Conservation (phyloP, 2,888 invertebrate genomes). For the Ophion slaviceki region DNA sequence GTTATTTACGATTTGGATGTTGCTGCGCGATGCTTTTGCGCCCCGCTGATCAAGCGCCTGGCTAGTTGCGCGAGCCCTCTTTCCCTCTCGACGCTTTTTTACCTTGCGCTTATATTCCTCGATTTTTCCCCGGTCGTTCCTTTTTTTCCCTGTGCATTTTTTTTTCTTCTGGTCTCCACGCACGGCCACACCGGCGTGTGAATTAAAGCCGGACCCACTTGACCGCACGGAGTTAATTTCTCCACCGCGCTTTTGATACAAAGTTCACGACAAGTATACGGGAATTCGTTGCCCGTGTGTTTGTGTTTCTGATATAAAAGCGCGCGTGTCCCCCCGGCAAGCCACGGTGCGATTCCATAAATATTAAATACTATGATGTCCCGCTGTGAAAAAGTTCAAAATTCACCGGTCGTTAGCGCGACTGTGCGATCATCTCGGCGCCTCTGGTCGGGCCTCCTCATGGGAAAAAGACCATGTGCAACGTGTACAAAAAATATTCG, state of each 20-base stretch:
- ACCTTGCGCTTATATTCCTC: slow-evolving; percentile 22
- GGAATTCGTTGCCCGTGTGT: neutral
- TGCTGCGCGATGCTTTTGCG: slow-evolving; percentile 68
- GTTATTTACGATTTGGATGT: slow-evolving; percentile 74
- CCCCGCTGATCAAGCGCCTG: slow-evolving; percentile 62
- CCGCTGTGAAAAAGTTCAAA: slow-evolving; percentile 59
- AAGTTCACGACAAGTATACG: slow-evolving; percentile 45
- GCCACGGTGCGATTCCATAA: slow-evolving; percentile 68
- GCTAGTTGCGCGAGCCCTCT: slow-evolving; percentile 64
- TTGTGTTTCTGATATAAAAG: neutral
- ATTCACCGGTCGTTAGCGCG: slow-evolving; percentile 60
- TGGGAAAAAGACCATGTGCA: slow-evolving; percentile 23
- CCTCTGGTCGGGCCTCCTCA: slow-evolving; percentile 33
- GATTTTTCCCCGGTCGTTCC: neutral
- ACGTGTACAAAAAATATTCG: neutral
- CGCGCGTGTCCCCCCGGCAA: slow-evolving; percentile 13
- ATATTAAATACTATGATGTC: slow-evolving; percentile 70
- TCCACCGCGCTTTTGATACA: slow-evolving; percentile 54
- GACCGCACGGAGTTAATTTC: slow-evolving; percentile 54
- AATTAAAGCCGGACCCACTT: slow-evolving; percentile 42
- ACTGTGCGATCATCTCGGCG: slow-evolving; percentile 56
- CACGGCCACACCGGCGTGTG: slow-evolving; percentile 28
- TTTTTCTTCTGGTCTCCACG: slow-evolving; percentile 9
- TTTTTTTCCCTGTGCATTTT: neutral
- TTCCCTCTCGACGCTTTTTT: slow-evolving; percentile 30